Percentiles rank a stretch among this genome's conserved stretches.
phyloP scores from a whole-genome alignment of 2,113 vertebrate genomes.

The Oreochromis tanganicae region DNA sequence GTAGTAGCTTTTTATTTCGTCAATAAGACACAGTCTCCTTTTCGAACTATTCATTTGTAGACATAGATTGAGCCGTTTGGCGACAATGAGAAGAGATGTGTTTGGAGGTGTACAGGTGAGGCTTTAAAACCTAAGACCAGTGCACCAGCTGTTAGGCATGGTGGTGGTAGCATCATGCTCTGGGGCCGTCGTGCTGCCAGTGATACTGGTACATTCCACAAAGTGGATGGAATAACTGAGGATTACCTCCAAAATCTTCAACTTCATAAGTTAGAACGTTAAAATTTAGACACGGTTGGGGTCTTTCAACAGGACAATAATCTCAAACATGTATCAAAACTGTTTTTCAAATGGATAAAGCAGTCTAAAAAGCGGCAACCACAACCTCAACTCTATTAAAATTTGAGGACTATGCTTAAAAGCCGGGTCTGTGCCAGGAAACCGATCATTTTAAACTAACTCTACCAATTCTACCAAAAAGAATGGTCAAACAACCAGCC shows the following conservation, averaged over 20 bases:
- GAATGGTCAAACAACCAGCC: neutral
- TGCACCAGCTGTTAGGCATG: neutral
- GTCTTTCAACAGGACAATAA: too few relatives aligned
- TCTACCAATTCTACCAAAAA: neutral
- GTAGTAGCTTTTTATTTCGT: neutral
- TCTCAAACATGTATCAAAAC: too few relatives aligned
- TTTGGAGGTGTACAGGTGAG: neutral
- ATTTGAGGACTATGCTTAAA: too few relatives aligned
- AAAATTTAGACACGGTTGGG: too few relatives aligned
- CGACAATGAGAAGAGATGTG: neutral
- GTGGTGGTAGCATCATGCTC: neutral
- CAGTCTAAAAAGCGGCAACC: too few relatives aligned
- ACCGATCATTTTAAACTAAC: neutral
- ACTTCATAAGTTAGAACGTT: too few relatives aligned
- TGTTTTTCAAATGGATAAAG: too few relatives aligned
- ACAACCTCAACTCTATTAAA: too few relatives aligned
- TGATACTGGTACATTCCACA: too few relatives aligned
- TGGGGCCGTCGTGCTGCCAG: neutral
- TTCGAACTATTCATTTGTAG: neutral
- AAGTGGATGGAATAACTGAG: too few relatives aligned
- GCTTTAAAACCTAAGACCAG: neutral
- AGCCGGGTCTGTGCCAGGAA: too few relatives aligned
- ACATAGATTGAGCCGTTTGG: fast-evolving
- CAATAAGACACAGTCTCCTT: neutral
- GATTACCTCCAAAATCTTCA: too few relatives aligned